A percentile compares a stretch with the other conserved stretches of the same genome.
phyloP scores from a whole-genome alignment of 2,888 invertebrate genomes.

The Drosophila gaucha region DNA sequence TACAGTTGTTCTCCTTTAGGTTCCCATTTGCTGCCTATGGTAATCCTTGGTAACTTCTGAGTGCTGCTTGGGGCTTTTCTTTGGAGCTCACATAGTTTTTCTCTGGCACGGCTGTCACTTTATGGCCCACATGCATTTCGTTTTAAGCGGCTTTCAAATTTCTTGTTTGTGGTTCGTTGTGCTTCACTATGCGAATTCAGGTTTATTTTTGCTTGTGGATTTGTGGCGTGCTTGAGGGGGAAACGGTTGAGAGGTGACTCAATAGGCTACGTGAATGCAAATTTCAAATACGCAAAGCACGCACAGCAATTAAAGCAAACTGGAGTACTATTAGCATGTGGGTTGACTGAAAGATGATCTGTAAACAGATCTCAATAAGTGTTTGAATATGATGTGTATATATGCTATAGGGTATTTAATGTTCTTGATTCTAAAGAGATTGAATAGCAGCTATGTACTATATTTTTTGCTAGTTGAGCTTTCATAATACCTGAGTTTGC shows the following conservation, averaged over 20 bases:
- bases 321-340: not conserved
- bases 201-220: constrained; percentile 12
- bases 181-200: constrained; percentile 10
- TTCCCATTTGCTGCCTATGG: not conserved
- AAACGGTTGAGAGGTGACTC: not conserved
- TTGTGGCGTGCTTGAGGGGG: not conserved
- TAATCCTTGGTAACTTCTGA: constrained; percentile 37
- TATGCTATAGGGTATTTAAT: too few species aligned
- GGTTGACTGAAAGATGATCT: not conserved
- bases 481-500: too few species aligned
- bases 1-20: not conserved
- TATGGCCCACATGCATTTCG: constrained; percentile 40
- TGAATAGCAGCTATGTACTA: too few species aligned
- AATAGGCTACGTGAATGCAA: constrained; percentile 40
- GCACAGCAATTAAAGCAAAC: constrained; percentile 65
- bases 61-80: constrained; percentile 10
- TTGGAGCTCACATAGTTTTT: constrained; percentile 16
- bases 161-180: constrained; percentile 13
- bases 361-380: not conserved
- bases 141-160: constrained; percentile 55
- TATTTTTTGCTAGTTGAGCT: too few species aligned
- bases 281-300: constrained; percentile 62
- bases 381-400: not conserved
- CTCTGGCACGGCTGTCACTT: constrained; percentile 24
- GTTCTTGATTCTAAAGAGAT: too few species aligned